Base-by-base conservation (phyloP, 2,113 vertebrate genomes). In the Amphiprion percula region DNA sequence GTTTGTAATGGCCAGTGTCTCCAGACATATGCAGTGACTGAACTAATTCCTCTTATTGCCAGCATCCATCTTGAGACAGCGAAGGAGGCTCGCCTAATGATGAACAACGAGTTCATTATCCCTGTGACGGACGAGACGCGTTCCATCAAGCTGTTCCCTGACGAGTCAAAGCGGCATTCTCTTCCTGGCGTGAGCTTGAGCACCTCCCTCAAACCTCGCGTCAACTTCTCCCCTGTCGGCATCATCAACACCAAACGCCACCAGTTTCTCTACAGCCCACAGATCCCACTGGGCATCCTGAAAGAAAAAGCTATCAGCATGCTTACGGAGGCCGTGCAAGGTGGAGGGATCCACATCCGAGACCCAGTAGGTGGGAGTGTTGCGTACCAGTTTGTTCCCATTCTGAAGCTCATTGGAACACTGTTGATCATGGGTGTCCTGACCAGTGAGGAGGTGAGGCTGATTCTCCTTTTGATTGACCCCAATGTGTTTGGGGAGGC, bases 31-130 rank as follows among this genome's bases (percentile, higher is more conserved):
- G 21, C 6, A 4, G 46, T 60, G 23, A 75, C 63, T 52, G 4
- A 70, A 39, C 33, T 21, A 11, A 33, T 74, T 78, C 41, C 64
- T 67, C 30, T 60, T 70, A 14, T 66, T 69, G 16, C 56, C 87
- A 99, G 97, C 90, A 97, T 98, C 87, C 97, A 99, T 92, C 88
- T 99, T 82, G 97, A 98, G 84, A 95, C 95, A 0, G 95, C 96
- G 1, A 99, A 99, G 86, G 96, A 99, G 89, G 95, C 96, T 39
- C 96, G 97, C 33, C 94, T 98, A n/a, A 98, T 97, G 96, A 99
- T 99, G 98, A 99, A 96, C 93, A 97, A 98, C 46, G 98, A 99
- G 90, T 99, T 98, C 90, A 99, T 99, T 79, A 99, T 99, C 90
- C 98, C 98, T 1, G 96, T 99, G 72, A 98, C 96, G 17, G 95